Base-by-base conservation (phyloP, 2,888 invertebrate species). In the Melinopterus prodromus region DNA sequence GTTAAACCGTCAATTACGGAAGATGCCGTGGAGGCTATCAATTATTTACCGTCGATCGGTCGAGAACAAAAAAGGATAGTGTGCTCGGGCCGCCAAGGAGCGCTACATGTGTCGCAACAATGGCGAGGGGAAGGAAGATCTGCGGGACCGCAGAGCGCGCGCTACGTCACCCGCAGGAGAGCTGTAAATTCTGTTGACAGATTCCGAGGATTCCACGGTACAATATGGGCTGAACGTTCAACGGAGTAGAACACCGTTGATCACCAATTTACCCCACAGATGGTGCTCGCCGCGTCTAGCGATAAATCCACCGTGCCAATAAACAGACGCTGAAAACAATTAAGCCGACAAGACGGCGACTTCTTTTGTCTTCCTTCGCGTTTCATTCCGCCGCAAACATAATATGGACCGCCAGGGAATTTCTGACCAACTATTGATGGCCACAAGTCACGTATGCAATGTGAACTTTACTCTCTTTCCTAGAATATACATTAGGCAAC, bases 191-290 rank as follows among this genome's bases (percentile, higher is more conserved):
- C 86, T 85, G 86, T 82, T 87, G 88, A 87, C 87, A 88, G 87
- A 88, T 88, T 87, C 87, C 84, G 82, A 77, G 84, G 85, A 88
- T 88, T 87, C 87, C 84, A 85, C 81, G 80, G 83, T 84, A 84
- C 86, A 87, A 86, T 86, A 87, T 87, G 86, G 85, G 83, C 82
- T 83, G 83, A 82, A 82, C 84, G 86, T 79, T 85, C 86, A 85
- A 82, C 84, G 83, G 84, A 86, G 86, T 85, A 85, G 86, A 86
- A 86, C 85, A 84, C 84, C 82, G 85, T 84, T 86, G 87, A 88
- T 87, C 86, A 87, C 87, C 87, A 87, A 88, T 88, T 88, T 88
- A 88, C 87, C 87, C 85, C 88, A 88, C 88, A 88, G 86, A 87
- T 86, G 86, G 86, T 83, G 84, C 84, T 85, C 85, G 83, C 84